Percentiles rank a stretch among this genome's conserved stretches.
These are phyloP conservation scores for Ormyrus rosae DNA, from an alignment of 2,888 invertebrate genomes.

Conservation along the genomic window DNA sequence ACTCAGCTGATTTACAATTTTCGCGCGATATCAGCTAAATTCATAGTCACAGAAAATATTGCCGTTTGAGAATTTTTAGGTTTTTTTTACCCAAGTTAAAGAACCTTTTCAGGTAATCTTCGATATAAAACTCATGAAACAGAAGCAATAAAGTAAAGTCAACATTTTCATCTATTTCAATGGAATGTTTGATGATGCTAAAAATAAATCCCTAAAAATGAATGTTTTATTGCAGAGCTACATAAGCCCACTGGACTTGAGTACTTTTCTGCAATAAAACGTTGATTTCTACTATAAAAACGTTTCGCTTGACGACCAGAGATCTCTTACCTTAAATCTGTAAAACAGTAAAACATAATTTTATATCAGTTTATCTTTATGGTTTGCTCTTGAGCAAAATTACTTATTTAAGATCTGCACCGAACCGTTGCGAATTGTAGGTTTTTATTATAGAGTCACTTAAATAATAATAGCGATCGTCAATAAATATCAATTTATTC, in stretches of 20 bases:
- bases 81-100: no score
- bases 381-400: constrained; percentile 9
- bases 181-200: constrained; percentile 32
- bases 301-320: constrained; percentile 17
- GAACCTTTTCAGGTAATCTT: no score
- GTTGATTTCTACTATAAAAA: constrained; percentile 43
- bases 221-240: constrained; percentile 37
- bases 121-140: no score
- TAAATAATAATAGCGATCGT: no score
- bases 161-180: not conserved
- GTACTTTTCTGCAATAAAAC: constrained; percentile 37
- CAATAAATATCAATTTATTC: no score
- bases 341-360: constrained; percentile 39
- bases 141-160: no score
- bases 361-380: constrained; percentile 21
- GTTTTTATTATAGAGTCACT: no score
- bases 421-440: no score
- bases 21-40: no score
- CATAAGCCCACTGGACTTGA: constrained; percentile 5
- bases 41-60: no score
- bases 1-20: no score
- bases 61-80: no score
- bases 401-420: constrained; percentile 6
- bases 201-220: constrained; percentile 37
- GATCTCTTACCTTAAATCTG: constrained; percentile 22